These are phyloP conservation scores for Acrobasis consociella DNA, from an alignment of 2,888 invertebrate genomes.

Conservation along the genomic window DNA sequence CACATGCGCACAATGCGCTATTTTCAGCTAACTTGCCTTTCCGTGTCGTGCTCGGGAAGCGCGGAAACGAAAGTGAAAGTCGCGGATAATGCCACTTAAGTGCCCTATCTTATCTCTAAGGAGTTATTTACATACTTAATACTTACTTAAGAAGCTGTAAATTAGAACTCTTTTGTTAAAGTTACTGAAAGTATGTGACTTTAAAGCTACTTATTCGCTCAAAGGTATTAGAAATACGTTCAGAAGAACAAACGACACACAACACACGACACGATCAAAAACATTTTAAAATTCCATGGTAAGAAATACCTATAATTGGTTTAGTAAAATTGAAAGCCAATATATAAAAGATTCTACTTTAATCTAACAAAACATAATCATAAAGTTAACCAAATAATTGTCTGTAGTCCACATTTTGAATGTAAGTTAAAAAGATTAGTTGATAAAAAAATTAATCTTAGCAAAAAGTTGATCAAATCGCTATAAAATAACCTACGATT, in stretches of 20 bases:
- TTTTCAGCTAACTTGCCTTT: constrained; percentile 63
- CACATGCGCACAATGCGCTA: constrained; percentile 58
- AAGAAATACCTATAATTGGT: no score
- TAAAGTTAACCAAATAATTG: no score
- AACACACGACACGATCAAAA: no score
- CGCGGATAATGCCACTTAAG: constrained; percentile 11
- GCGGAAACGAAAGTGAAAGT: constrained; percentile 67
- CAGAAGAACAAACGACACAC: no score
- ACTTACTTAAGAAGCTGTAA: not conserved
- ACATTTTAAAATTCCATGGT: no score
- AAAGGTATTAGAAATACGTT: not conserved
- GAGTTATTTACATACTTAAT: constrained; percentile 2
- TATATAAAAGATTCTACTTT: no score
- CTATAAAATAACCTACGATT: constrained; percentile 14
- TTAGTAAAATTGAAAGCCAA: no score
- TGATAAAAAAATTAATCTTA: not conserved
- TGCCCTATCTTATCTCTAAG: constrained; percentile 1
- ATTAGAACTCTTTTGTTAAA: not conserved
- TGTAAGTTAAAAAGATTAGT: not conserved
- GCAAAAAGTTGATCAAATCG: not conserved
- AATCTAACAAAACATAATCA: no score
- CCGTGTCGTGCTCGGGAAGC: constrained; percentile 57
- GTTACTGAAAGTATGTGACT: not conserved
- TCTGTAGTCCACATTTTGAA: no score
- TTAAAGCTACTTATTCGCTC: not conserved